A percentile compares a stretch with the other conserved stretches of the same genome.
These are phyloP conservation scores for Spodoptera litura DNA, from an alignment of 1,140 invertebrate species.

Conservation along the genomic window DNA sequence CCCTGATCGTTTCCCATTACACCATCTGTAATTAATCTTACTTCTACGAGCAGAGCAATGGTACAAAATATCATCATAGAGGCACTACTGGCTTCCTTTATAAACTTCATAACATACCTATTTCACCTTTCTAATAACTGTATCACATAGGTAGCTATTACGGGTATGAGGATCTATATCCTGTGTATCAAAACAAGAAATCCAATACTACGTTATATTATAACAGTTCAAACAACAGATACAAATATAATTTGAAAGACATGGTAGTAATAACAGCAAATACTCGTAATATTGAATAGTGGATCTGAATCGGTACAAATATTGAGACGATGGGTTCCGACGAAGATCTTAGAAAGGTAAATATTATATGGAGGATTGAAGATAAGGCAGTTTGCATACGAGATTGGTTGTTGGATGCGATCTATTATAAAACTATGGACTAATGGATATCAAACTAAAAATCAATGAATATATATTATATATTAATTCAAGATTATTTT, in stretches of 20 bases:
- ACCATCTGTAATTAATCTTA: too few species aligned
- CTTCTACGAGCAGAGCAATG: too few species aligned
- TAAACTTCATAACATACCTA: too few species aligned
- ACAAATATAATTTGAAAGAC: slow-evolving; percentile 13
- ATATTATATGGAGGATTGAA: neutral
- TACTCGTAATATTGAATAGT: slow-evolving; percentile 4
- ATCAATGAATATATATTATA: neutral
- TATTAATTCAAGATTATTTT: too few species aligned
- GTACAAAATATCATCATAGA: too few species aligned
- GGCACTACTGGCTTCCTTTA: too few species aligned
- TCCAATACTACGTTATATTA: neutral
- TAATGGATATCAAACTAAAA: neutral
- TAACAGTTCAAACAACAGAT: neutral
- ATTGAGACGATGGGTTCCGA: neutral
- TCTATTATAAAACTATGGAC: neutral
- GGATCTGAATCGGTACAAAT: neutral
- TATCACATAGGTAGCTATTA: too few species aligned
- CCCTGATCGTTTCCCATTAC: too few species aligned
- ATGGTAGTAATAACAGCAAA: slow-evolving; percentile 13
- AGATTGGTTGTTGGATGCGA: neutral
- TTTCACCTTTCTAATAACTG: too few species aligned
- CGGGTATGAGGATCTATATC: too few species aligned
- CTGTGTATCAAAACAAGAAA: neutral
- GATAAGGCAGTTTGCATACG: neutral
- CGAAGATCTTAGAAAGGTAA: neutral